Evolutionary conservation across 2,113 vertebrate genomes (phyloP).

Genomic region (Sebastes fasciatus): DNA sequence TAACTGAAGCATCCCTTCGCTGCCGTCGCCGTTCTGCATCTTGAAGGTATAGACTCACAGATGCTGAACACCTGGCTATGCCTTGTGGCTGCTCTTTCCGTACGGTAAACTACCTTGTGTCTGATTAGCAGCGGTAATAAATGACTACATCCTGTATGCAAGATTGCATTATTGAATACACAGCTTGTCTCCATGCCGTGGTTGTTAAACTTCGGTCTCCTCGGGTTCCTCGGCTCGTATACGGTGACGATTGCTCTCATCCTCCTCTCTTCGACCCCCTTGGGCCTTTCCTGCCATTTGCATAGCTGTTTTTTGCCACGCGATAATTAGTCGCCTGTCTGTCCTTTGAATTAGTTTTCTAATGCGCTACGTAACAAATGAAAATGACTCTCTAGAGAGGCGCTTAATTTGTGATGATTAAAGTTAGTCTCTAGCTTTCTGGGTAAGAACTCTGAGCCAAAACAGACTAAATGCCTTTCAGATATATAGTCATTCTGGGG

Average conservation of each 20-base stretch:
- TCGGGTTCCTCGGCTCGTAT: constrained; percentile 32
- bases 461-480: constrained; percentile 24
- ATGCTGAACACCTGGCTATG: constrained; percentile 57
- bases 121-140: constrained; percentile 38
- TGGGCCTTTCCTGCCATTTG: constrained; percentile 41
- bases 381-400: constrained; percentile 25
- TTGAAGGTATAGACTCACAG: constrained; percentile 18
- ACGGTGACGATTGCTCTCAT: constrained; percentile 25
- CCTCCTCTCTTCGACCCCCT: not conserved
- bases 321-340: constrained; percentile 48
- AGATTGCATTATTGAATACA: constrained; percentile 56
- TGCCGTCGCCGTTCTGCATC: not conserved
- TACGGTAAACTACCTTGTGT: constrained; percentile 15
- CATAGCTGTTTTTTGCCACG: constrained; percentile 31
- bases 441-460: constrained; percentile 22
- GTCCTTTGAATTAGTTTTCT: constrained; percentile 47
- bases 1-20: constrained; percentile 7
- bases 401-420: constrained; percentile 37
- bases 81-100: constrained; percentile 23
- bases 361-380: constrained; percentile 20
- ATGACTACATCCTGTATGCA: constrained; percentile 38
- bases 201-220: constrained; percentile 40
- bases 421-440: constrained; percentile 32
- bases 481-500: constrained; percentile 31
- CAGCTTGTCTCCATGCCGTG: constrained; percentile 26